Base-by-base conservation (phyloP, 2,888 invertebrate species). In the Ormyrus rosae region DNA sequence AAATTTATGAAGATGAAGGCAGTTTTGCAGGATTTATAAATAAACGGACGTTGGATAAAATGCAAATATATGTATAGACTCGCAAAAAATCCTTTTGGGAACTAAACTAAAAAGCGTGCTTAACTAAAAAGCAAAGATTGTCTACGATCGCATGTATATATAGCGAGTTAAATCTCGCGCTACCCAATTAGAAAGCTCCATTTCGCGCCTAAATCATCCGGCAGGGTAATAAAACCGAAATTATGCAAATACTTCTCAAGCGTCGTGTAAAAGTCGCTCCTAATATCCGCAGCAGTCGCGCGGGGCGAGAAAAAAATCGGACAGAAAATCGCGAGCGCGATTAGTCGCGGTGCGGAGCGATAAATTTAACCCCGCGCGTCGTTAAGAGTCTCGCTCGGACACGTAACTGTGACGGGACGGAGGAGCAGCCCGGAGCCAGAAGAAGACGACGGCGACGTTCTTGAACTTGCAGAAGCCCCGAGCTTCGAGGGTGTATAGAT, bases 381-480 rank as follows among this genome's bases (percentile, higher is more conserved):
- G 68, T 67, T 67, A 60, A 73, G 34, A 51, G 64, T 48, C 34
- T 34, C 77, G 65, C 13, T 11, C 34, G 34, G 34, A 34, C 34
- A 34, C 34, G 34, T 34, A 34, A 34, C 34, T 34, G 34, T 34
- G 34, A 34, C 34, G 34, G 4, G 34, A 34, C 34, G 34, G 34
- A 34, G 34, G 34, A 34, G 34, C 34, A 34, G 34, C 34, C 34
- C 34, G 34, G 34, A 34, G 34, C 55, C 51, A 19, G 63, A 8
- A 58, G 55, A 53, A 58, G 68, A 45, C 55, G 73, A 51, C 45
- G 50, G 55, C 65, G 13, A 76, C 65, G 77, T 71, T 78, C 77
- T 78, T 78, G 78, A 78, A 78, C 65, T 78, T 78, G 77, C 56
- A 64, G 60, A 75, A 68, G 68, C 68, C 75, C 68, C 75, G 53